These are phyloP conservation scores for Melieria omissa DNA, from an alignment of 2,888 invertebrate genomes.

Conservation along the genomic window DNA sequence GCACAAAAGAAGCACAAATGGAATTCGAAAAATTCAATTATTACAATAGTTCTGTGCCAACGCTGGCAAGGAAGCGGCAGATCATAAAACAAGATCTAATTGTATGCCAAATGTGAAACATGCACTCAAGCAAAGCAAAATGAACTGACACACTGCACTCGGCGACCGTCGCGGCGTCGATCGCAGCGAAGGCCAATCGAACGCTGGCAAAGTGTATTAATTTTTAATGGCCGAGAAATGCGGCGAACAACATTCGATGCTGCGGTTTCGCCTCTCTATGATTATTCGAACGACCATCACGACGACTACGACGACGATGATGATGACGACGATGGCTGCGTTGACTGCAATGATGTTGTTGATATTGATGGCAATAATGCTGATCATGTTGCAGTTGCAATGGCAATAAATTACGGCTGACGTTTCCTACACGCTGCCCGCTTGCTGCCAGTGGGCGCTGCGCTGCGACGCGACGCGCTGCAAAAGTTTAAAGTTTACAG, in stretches of 20 bases:
- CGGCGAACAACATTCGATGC: no score
- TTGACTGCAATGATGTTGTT: slow-evolving; percentile 25
- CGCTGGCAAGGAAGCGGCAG: background rate
- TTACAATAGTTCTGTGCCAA: no score
- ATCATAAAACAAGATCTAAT: slow-evolving; percentile 23
- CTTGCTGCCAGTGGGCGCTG: background rate
- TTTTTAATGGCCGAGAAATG: slow-evolving; percentile 14
- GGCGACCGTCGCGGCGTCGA: background rate
- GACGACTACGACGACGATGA: slow-evolving; percentile 5
- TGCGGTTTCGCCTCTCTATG: no score
- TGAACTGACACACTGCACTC: background rate
- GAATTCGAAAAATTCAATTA: no score
- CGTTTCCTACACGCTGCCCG: slow-evolving; percentile 56
- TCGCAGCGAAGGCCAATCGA: slow-evolving; percentile 24
- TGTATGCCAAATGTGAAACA: slow-evolving; percentile 24
- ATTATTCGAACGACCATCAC: slow-evolving; percentile 1
- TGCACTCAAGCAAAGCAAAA: slow-evolving; percentile 3
- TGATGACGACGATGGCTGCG: slow-evolving; percentile 2
- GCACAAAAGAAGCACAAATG: no score
- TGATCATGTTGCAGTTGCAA: slow-evolving; percentile 53
- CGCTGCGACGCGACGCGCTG: background rate
- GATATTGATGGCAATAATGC: slow-evolving; percentile 1
- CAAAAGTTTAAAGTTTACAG: slow-evolving; percentile 24
- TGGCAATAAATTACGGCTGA: slow-evolving; percentile 61
- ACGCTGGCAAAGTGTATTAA: slow-evolving; percentile 19